Conservation (phyloP, 2,797 vertebrate genomes). For the Pipistrellus kuhlii region DNA sequence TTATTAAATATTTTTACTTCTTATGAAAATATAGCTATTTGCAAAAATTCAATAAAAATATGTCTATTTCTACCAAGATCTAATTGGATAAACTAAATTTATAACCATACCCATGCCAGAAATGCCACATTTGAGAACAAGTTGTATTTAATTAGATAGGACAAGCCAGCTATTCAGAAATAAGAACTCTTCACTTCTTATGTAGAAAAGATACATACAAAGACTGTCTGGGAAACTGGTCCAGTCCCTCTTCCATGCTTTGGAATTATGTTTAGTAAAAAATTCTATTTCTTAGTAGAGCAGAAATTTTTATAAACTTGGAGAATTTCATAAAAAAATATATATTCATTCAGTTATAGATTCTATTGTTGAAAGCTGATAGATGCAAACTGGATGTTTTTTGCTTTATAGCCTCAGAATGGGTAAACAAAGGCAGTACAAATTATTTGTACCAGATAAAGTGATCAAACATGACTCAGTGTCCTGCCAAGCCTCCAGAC, state of each 20-base stretch:
- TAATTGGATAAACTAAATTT: constrained; percentile 13
- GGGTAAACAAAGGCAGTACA: neutral
- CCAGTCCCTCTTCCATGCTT: neutral
- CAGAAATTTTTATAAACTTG: neutral
- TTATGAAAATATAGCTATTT: neutral
- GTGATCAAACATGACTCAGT: neutral
- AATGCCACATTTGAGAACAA: neutral
- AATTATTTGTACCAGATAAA: neutral
- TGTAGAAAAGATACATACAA: neutral
- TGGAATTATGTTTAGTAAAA: neutral
- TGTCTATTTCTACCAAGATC: neutral
- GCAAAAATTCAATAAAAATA: neutral
- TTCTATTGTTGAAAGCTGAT: neutral
- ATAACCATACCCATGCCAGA: neutral
- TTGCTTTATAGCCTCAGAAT: neutral
- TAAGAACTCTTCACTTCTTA: neutral
- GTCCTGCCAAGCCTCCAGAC: neutral
- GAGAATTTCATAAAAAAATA: neutral
- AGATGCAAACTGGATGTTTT: neutral
- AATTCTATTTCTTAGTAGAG: neutral
- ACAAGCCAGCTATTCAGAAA: neutral
- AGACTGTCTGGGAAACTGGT: neutral
- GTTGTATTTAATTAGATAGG: neutral
- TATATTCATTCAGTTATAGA: neutral
- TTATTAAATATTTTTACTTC: constrained; percentile 19